Percentiles rank a stretch among this genome's conserved stretches.
Conservation (phyloP, 2,888 invertebrate genomes). For the Lithophane ornitopus region DNA sequence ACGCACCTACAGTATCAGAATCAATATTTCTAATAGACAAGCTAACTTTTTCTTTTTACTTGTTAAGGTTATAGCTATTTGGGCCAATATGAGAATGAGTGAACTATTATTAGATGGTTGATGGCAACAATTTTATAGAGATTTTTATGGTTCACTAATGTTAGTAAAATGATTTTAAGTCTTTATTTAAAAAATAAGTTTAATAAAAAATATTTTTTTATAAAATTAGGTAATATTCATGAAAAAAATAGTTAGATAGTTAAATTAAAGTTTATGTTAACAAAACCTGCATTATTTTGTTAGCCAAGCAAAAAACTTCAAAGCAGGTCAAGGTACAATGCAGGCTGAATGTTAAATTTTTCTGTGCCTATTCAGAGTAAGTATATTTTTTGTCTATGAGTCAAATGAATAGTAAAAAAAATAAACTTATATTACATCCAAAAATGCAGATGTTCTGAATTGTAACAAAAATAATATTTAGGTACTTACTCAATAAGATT, state of each 20-base stretch:
- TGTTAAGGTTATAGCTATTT: neutral
- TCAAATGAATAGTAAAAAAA: no score
- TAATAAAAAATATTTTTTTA: no score
- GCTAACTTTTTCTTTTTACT: neutral
- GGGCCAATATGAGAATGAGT: neutral
- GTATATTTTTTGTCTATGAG: neutral
- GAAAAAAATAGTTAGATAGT: neutral
- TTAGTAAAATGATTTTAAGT: neutral
- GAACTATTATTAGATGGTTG: neutral
- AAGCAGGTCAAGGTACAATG: slow-evolving; percentile 26
- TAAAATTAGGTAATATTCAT: no score
- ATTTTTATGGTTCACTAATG: no score
- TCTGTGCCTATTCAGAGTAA: neutral
- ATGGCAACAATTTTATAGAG: neutral
- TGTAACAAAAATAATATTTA: neutral
- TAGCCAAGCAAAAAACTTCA: neutral
- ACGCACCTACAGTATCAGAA: slow-evolving; percentile 5
- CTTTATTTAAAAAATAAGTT: neutral
- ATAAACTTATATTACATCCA: neutral
- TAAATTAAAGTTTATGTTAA: neutral
- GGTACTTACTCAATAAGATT: neutral
- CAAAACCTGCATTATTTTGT: slow-evolving; percentile 17
- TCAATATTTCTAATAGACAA: slow-evolving; percentile 20
- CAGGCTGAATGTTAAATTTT: slow-evolving; percentile 3
- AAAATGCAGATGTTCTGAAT: neutral